Percentiles rank a stretch among this genome's conserved stretches.
phyloP scores from a whole-genome alignment of 2,888 invertebrate genomes.

The Sabatieria punctata region DNA sequence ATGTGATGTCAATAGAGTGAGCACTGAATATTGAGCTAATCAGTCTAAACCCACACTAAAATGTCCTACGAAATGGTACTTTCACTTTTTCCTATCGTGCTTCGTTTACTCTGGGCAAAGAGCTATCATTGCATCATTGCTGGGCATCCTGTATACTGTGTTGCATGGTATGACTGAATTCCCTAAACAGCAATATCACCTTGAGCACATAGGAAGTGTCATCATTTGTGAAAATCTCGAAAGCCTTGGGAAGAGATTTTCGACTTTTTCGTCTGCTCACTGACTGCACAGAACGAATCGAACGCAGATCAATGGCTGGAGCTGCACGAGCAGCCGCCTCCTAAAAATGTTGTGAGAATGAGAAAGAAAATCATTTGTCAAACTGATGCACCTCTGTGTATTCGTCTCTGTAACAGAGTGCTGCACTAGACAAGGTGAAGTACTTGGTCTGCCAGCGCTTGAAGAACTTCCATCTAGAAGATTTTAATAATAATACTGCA shows the following conservation, averaged over 20 bases:
- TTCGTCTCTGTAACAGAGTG: conserved; percentile 55
- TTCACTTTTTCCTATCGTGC: too few relatives aligned
- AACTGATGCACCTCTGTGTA: too few relatives aligned
- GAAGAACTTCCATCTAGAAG: conserved; percentile 56
- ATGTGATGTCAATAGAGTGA: too few relatives aligned
- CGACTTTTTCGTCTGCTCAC: conserved; percentile 54
- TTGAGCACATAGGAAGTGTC: conserved; percentile 79
- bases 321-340: conserved; percentile 9
- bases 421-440: conserved; percentile 78
- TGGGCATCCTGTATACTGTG: too few relatives aligned
- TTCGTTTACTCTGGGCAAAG: too few relatives aligned
- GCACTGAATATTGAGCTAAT: too few relatives aligned
- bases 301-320: conserved; percentile 58
- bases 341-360: not conserved
- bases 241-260: conserved; percentile 72
- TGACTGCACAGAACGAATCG: conserved; percentile 83
- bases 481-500: not conserved
- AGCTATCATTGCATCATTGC: too few relatives aligned
- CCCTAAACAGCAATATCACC: too few relatives aligned
- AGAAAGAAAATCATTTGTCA: too few relatives aligned
- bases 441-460: conserved; percentile 79
- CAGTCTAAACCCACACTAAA: too few relatives aligned
- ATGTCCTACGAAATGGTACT: too few relatives aligned
- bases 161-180: too few relatives aligned
- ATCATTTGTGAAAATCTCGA: conserved; percentile 71